A percentile compares a stretch with the other conserved stretches of the same genome.
Evolutionary conservation across 2,888 invertebrate genomes (phyloP).

Genomic region (Macrophya alboannulata): DNA sequence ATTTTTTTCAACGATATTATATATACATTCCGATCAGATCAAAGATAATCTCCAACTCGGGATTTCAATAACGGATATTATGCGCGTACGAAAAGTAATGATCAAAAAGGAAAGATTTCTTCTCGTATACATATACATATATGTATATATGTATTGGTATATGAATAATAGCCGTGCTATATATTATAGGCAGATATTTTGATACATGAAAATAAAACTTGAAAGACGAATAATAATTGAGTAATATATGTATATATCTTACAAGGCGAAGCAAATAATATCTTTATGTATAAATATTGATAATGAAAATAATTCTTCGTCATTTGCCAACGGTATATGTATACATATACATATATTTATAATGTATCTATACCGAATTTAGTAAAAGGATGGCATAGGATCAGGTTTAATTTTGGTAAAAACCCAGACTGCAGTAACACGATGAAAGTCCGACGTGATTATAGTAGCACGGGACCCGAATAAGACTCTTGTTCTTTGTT

Average conservation of each 20-base stretch:
- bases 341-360: neutral
- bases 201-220: neutral
- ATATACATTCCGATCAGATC: neutral
- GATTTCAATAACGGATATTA: neutral
- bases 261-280: neutral
- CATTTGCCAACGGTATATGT: neutral
- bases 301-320: neutral
- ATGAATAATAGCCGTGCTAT: neutral
- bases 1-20: neutral
- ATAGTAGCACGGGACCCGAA: neutral
- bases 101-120: slow-evolving; percentile 1
- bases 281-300: neutral
- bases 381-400: neutral
- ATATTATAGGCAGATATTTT: no score
- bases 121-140: neutral
- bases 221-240: slow-evolving; percentile 1
- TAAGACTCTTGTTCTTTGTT: neutral
- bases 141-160: neutral
- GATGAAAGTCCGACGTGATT: slow-evolving; percentile 36
- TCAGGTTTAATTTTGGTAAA: slow-evolving; percentile 13
- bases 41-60: neutral
- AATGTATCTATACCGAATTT: neutral
- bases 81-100: neutral
- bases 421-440: slow-evolving; percentile 12
- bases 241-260: neutral